Evolutionary conservation across 2,888 invertebrate species (phyloP).

Genomic region (Hemistola chrysoprasaria): DNA sequence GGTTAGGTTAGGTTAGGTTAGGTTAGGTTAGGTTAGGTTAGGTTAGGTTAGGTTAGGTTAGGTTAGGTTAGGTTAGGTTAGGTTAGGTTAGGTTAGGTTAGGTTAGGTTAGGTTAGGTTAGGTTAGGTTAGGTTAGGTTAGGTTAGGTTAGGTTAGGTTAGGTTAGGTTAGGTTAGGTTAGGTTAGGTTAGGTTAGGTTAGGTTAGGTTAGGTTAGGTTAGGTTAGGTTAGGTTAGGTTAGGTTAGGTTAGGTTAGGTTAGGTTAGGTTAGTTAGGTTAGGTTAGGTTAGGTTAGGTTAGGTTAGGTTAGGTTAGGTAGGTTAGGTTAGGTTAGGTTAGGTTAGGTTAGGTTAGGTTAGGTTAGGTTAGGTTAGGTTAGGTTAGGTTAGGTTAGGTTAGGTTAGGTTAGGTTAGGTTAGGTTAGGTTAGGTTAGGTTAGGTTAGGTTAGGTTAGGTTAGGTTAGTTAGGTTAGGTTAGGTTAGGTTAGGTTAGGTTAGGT

Average conservation of each 20-base stretch:
- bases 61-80: conserved; percentile 18
- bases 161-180: conserved; percentile 13
- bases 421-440: conserved; percentile 20
- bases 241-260: conserved; percentile 15
- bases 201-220: conserved; percentile 13
- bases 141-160: conserved; percentile 19
- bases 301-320: conserved; percentile 23
- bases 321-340: too few species aligned
- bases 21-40: conserved; percentile 7
- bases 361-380: conserved; percentile 16
- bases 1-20: conserved; percentile 5
- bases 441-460: conserved; percentile 17
- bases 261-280: conserved; percentile 9
- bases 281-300: conserved; percentile 11
- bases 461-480: conserved; percentile 12
- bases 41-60: conserved; percentile 13
- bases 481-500: conserved; percentile 11
- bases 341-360: conserved; percentile 17
- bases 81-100: conserved; percentile 22
- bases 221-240: conserved; percentile 16
- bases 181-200: conserved; percentile 16
- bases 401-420: conserved; percentile 33
- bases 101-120: conserved; percentile 21
- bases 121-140: conserved; percentile 22
- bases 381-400: conserved; percentile 24